Base-by-base conservation (phyloP, 1,140 invertebrate genomes). In the Planococcus citri region DNA sequence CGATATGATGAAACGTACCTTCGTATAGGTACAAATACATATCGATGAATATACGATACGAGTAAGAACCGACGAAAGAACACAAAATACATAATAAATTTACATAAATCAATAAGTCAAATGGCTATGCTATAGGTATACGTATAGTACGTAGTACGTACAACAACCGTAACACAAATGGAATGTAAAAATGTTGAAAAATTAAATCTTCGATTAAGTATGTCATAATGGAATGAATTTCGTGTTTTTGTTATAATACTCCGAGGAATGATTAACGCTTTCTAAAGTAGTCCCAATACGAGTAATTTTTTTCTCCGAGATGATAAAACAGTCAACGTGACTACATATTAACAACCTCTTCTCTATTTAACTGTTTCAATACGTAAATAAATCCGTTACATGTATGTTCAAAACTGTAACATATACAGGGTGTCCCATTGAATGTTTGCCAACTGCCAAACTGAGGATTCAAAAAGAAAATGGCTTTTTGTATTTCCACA, bases 61-160 rank as follows among this genome's bases (percentile, higher is more conserved):
- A n/a, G n/a, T n/a, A n/a, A n/a, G 4, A 51, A 20, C 2, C 10
- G 10, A 51, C 41, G 41, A n/a, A n/a, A n/a, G n/a, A 17, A 51
- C 41, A 51, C 41, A 51, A 51, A 51, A 51, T 51, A 51, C 41
- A 51, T 51, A 51, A 51, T 51, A 51, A 51, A 51, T 51, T 51
- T 51, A 51, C 41, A 51, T 51, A 51, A 51, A 51, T 51, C 41
- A 51, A 51, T 51, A 51, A 51, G 41, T 51, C 41, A 51, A 51
- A 51, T n/a, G n/a, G n/a, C 41, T 51, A 20, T n/a, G n/a, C 17
- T n/a, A n/a, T n/a, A n/a, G n/a, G n/a, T n/a, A n/a, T n/a, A n/a
- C n/a, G n/a, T n/a, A n/a, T n/a, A n/a, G n/a, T n/a, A n/a, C n/a
- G n/a, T n/a, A n/a, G n/a, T n/a, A n/a, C n/a, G n/a, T n/a, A n/a